Base-by-base conservation (phyloP, 1,140 invertebrate genomes). In the Luehdorfia chinensis region DNA sequence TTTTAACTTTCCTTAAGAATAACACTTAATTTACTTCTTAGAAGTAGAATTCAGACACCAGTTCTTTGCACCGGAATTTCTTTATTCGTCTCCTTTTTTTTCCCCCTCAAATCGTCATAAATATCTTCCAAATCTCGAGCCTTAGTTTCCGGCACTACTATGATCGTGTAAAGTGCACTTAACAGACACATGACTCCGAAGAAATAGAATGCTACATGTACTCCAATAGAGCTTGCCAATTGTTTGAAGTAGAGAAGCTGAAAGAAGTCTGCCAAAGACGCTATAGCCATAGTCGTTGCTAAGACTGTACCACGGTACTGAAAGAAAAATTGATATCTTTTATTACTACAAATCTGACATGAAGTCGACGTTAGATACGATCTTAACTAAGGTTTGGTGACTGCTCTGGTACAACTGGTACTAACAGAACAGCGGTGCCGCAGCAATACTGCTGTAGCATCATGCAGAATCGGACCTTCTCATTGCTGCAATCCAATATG, bases 261-360 rank as follows among this genome's bases (percentile, higher is more conserved):
- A 0, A 80, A 27, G 46, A 83, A 83, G 11, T 59, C 73, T 0
- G 66, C 47, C 2, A 66, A 1, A 0, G 73, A 68, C 4, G 80
- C 64, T 1, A 59, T 14, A 0, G 75, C 62, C 68, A 80, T 80
- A 1, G 73, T 55, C 2, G 61, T 55, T 1, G 71, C 78, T 51
- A 78, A 59, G 0, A 84, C 73, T 37, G 73, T 73, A 0, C 81
- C 75, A 4, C 81, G 78, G 34, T 77, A 79, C 81, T 85, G 64
- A 9, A 71, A 75, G 44, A n/a, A 32, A n/a, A n/a, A n/a, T n/a
- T n/a, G n/a, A n/a, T n/a, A n/a, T 7, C 11, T 36, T 2, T 47
- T 25, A 41, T 48, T 46, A 50, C 39, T 36, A 31, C 43, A 31
- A 19, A n/a, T n/a, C n/a, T n/a, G n/a, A n/a, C n/a, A n/a, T n/a